Evolutionary conservation across 2,797 vertebrate genomes (phyloP), one percentile per base, ranked within the genome.

Genomic region (Tapera naevia): DNA sequence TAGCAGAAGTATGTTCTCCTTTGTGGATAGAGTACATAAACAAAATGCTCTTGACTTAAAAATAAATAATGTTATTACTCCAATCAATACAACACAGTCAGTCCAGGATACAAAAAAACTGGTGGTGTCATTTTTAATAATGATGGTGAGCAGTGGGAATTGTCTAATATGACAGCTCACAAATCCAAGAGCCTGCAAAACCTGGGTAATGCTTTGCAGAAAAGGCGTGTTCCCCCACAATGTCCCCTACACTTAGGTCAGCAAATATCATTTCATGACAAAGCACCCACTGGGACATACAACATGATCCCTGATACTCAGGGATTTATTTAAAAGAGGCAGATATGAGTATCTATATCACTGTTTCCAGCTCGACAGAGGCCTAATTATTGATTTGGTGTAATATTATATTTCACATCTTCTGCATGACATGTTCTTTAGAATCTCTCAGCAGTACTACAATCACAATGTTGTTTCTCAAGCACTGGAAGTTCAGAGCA

Each of bases 1-100:
- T 79, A 93, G 75, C 58, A 88, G 84, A 94, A 95, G 82, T 86
- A 24, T 91, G 93, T 91, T 93, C 91, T 96, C 93, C 73, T 80
- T 81, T 78, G 72, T 37, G 76, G 72, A 69, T 15, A 60, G 14
- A 71, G 60, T 85, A 79, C 74, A 92, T 94, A 96, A 97, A 96
- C 94, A 97, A 96, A 97, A 95, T 4, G 19, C 81, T 84, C 90
- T 72, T 0, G 2, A 85, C 71, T 41, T 81, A 57, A 86, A 81
- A 93, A 67, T 73, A 85, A 90, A 89, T 76, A 81, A 83, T 2
- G 8, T 76, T 80, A 53, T 96, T 75, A 84, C 81, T 80, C 71
- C 73, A 50, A 62, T 21, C 45, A 27, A 43, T 57, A 35, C 79
- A 85, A 80, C 13, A 2, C 19, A 72, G 64, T 45, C 23, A 54